These are phyloP conservation scores for Drosophila varians DNA, from an alignment of 1,140 invertebrate genomes.

Conservation along the genomic window DNA sequence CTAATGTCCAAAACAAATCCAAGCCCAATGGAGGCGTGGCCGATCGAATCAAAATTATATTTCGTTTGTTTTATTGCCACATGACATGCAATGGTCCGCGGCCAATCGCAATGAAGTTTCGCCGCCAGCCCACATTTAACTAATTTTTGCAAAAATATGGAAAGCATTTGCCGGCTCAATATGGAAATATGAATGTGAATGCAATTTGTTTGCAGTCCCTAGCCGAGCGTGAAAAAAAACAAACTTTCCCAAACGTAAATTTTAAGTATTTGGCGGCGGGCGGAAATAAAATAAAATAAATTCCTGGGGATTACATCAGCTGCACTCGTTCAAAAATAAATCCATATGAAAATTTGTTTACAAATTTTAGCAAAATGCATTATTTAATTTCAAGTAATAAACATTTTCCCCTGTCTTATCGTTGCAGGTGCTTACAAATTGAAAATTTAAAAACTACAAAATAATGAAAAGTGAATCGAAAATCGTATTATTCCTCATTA, in stretches of 20 bases:
- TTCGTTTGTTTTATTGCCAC: background rate
- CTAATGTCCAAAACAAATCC: slow-evolving; percentile 43
- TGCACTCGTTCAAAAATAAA: background rate
- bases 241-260: slow-evolving; percentile 15
- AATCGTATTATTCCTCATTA: slow-evolving; percentile 2
- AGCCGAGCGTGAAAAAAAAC: slow-evolving; percentile 37
- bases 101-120: slow-evolving; percentile 21
- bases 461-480: slow-evolving; percentile 20
- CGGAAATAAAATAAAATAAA: slow-evolving; percentile 7
- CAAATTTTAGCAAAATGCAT: background rate
- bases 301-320: slow-evolving; percentile 14
- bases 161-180: slow-evolving; percentile 6
- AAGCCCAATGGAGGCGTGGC: slow-evolving; percentile 8
- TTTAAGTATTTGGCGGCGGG: slow-evolving; percentile 13
- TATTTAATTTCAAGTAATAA: slow-evolving; percentile 7
- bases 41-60: slow-evolving; percentile 24
- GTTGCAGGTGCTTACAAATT: slow-evolving; percentile 28
- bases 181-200: slow-evolving; percentile 11
- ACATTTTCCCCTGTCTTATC: slow-evolving; percentile 5
- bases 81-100: slow-evolving; percentile 23
- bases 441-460: background rate
- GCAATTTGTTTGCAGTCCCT: slow-evolving; percentile 46
- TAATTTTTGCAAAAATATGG: slow-evolving; percentile 6
- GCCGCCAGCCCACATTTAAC: background rate
- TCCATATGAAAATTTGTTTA: slow-evolving; percentile 4